Evolutionary conservation across 2,888 invertebrate genomes (phyloP).

Genomic region (Drosophila colorata): DNA sequence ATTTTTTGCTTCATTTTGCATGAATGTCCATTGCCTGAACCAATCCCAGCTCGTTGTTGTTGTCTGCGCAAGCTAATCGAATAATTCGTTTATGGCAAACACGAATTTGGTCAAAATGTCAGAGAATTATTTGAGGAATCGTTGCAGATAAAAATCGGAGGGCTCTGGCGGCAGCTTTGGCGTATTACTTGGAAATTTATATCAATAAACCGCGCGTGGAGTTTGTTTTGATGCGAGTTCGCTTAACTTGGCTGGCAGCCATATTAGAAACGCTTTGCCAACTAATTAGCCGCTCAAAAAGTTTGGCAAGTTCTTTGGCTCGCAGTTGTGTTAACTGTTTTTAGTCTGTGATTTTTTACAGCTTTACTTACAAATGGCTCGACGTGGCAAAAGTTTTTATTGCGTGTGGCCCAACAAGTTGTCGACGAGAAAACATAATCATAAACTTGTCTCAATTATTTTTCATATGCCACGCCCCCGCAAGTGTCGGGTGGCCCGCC

Average conservation of each 20-base stretch:
- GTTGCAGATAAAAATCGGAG: constrained; percentile 42
- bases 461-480: constrained; percentile 69
- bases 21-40: constrained; percentile 14
- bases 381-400: constrained; percentile 57
- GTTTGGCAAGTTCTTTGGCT: constrained; percentile 39
- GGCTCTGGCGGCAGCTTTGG: constrained; percentile 30
- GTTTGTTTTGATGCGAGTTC: constrained; percentile 64
- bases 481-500: neutral
- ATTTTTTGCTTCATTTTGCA: constrained; percentile 51
- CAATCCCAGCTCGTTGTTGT: constrained; percentile 7
- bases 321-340: constrained; percentile 62
- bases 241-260: constrained; percentile 43
- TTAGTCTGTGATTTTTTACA: constrained; percentile 80
- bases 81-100: constrained; percentile 71
- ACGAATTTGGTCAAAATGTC: constrained; percentile 42
- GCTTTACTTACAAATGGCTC: constrained; percentile 74
- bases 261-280: constrained; percentile 65
- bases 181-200: constrained; percentile 65
- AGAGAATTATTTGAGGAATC: constrained; percentile 36
- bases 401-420: constrained; percentile 66
- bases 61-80: constrained; percentile 56
- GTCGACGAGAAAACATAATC: constrained; percentile 64
- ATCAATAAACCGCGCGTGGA: constrained; percentile 50
- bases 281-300: constrained; percentile 67
- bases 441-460: constrained; percentile 80